These are phyloP conservation scores for Brenthis daphne DNA, from an alignment of 2,888 invertebrate genomes.

Conservation along the genomic window DNA sequence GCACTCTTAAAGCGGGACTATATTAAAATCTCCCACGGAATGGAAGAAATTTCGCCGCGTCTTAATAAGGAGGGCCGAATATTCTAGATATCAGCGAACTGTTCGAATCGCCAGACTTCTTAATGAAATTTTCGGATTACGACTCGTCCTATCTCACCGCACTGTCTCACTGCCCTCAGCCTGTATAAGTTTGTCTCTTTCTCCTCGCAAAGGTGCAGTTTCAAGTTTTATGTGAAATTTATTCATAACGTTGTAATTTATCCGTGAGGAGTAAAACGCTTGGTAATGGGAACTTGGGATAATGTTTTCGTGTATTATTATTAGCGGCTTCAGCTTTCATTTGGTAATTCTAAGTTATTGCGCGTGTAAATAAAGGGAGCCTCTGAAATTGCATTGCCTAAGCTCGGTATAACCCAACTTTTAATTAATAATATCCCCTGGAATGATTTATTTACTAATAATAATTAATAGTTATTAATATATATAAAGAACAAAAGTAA, in stretches of 20 bases:
- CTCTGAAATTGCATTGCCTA: conserved; percentile 45
- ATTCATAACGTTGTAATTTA: conserved; percentile 83
- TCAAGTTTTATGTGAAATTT: conserved; percentile 82
- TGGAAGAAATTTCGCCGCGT: conserved; percentile 66
- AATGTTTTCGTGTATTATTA: conserved; percentile 71
- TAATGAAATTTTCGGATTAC: conserved; percentile 82
- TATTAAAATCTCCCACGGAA: conserved; percentile 66
- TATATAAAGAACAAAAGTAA: not conserved
- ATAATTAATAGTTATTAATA: not conserved
- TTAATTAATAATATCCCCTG: conserved; percentile 3
- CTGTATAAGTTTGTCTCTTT: conserved; percentile 57
- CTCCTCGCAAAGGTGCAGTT: conserved; percentile 77
- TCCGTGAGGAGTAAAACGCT: conserved; percentile 75
- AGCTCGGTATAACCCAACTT: not conserved
- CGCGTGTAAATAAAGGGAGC: conserved; percentile 58
- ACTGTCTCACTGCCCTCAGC: conserved; percentile 46
- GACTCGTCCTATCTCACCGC: conserved; percentile 58
- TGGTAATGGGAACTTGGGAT: conserved; percentile 68
- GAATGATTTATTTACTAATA: not conserved
- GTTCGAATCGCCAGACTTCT: conserved; percentile 76
- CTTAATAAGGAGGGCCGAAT: conserved; percentile 73
- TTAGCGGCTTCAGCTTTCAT: conserved; percentile 71
- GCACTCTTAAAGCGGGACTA: conserved; percentile 58
- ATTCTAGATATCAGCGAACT: conserved; percentile 77
- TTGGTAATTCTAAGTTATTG: conserved; percentile 67